Evolutionary conservation across 1,140 invertebrate species (phyloP).

Genomic region (Leptinotarsa defecta): DNA sequence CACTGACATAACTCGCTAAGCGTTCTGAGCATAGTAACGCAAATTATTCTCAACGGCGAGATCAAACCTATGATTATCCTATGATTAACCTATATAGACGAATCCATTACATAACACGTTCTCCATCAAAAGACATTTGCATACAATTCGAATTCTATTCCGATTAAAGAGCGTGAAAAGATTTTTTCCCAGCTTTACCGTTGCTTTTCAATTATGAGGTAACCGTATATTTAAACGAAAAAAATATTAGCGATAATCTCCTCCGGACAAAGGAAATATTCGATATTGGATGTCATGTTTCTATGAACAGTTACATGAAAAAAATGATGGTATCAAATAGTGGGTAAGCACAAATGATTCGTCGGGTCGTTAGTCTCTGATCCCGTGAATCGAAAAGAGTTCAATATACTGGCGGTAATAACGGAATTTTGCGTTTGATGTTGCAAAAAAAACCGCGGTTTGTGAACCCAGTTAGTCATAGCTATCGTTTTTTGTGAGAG

Average conservation of each 20-base stretch:
- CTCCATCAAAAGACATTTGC: constrained; percentile 1
- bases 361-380: constrained; percentile 1
- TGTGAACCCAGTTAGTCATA: too few species aligned
- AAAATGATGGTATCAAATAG: not conserved
- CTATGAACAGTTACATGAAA: not conserved
- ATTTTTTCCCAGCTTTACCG: constrained; percentile 9
- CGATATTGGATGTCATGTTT: constrained; percentile 2
- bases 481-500: too few species aligned
- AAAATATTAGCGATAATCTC: constrained; percentile 1
- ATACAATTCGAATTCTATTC: constrained; percentile 8
- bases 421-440: not conserved
- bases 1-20: too few species aligned
- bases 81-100: constrained; percentile 3
- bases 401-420: constrained; percentile 5
- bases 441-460: too few species aligned
- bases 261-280: not conserved
- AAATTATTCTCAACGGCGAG: not conserved
- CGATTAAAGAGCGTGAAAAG: not conserved
- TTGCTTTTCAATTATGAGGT: constrained; percentile 12
- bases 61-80: constrained; percentile 3
- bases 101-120: not conserved
- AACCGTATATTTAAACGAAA: constrained; percentile 12
- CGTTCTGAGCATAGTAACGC: not conserved
- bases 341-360: not conserved
- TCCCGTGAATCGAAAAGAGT: not conserved